These are phyloP conservation scores for Drosophila biarmipes DNA, from an alignment of 1,140 invertebrate species.

Conservation along the genomic window DNA sequence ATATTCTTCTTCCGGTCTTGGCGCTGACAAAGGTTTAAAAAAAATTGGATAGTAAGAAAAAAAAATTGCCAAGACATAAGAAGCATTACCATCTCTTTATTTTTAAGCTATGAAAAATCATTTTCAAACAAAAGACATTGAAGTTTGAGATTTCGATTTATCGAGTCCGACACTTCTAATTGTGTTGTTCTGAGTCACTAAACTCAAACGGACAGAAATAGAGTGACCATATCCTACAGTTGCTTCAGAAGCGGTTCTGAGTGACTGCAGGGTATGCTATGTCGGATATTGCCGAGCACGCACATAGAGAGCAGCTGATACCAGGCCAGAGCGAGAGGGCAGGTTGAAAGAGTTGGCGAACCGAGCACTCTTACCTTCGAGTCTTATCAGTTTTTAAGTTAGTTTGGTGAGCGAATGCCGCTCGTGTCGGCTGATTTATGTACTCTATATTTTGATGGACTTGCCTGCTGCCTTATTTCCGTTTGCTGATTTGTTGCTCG, in stretches of 20 bases:
- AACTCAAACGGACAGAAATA: too few relatives aligned
- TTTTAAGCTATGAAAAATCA: neutral
- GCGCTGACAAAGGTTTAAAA: neutral
- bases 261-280: slow-evolving; percentile 10
- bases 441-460: slow-evolving; percentile 15
- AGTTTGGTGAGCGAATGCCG: slow-evolving; percentile 23
- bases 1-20: neutral
- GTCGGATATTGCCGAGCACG: slow-evolving; percentile 1
- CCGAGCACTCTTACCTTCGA: slow-evolving; percentile 48
- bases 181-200: too few relatives aligned
- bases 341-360: slow-evolving; percentile 38
- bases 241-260: neutral
- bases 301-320: slow-evolving; percentile 23
- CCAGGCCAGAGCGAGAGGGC: slow-evolving; percentile 12
- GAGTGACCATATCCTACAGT: neutral
- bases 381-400: slow-evolving; percentile 51
- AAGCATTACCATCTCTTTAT: neutral
- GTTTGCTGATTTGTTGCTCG: slow-evolving; percentile 19
- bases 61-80: neutral
- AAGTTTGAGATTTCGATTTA: neutral
- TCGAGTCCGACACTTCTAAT: neutral
- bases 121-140: too few relatives aligned
- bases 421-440: slow-evolving; percentile 8
- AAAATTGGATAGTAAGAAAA: neutral
- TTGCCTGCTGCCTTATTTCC: slow-evolving; percentile 36